Evolutionary conservation across 1,140 invertebrate genomes (phyloP).

Genomic region (Macrotrachela quadricornifera): DNA sequence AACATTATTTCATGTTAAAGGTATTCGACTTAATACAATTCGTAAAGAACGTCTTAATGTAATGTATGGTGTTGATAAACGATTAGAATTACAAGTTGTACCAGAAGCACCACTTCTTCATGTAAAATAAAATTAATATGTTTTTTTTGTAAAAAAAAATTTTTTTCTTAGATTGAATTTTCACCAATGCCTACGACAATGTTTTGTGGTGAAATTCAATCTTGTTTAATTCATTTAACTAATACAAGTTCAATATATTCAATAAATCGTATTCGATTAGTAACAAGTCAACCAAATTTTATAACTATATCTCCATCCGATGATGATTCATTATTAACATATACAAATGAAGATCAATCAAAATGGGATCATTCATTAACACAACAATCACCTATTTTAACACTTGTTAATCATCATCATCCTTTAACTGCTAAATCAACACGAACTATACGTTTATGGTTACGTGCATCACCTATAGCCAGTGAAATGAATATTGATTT

Average conservation of each 20-base stretch:
- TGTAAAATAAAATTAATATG: neutral
- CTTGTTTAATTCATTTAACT: neutral
- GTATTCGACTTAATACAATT: neutral
- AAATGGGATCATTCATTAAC: too few relatives aligned
- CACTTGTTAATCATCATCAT: too few relatives aligned
- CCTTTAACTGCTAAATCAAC: too few relatives aligned
- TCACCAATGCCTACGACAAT: neutral
- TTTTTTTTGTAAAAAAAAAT: neutral
- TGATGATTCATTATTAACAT: too few relatives aligned
- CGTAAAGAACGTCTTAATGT: neutral
- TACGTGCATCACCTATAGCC: too few relatives aligned
- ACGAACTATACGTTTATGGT: too few relatives aligned
- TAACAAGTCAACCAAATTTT: neutral
- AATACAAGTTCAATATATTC: neutral
- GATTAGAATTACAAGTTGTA: neutral
- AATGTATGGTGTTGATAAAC: neutral
- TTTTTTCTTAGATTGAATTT: neutral
- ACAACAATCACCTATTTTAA: too few relatives aligned
- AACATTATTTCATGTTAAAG: slow-evolving; percentile 3
- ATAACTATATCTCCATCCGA: neutral
- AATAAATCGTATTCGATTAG: neutral
- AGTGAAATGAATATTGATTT: too few relatives aligned
- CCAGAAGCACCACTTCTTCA: neutral
- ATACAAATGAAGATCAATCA: too few relatives aligned
- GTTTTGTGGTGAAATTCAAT: neutral